phyloP scores from a whole-genome alignment of 2,113 vertebrate species.

The Caracal caracal region DNA sequence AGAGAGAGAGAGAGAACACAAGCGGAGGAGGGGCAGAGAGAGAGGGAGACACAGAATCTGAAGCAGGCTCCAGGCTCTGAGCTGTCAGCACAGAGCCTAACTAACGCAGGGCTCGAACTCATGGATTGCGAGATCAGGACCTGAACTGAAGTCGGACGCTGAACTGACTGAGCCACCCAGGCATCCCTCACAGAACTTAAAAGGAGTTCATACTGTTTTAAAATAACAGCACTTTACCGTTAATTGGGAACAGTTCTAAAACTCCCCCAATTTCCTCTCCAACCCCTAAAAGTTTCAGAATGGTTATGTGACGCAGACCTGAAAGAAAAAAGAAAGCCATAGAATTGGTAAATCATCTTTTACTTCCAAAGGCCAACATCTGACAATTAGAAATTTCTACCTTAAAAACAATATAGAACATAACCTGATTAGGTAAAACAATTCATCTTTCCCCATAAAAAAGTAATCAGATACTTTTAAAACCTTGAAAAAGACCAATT shows the following conservation, averaged over 20 bases:
- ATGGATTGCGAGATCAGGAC: too few relatives aligned
- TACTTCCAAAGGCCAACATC: not conserved
- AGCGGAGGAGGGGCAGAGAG: too few relatives aligned
- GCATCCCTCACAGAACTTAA: not conserved
- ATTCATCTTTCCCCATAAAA: slow-evolving; percentile 33
- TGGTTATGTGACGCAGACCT: slow-evolving; percentile 96
- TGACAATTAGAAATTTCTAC: not conserved
- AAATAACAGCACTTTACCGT: slow-evolving; percentile 89
- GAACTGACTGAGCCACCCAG: too few relatives aligned
- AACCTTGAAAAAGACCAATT: not conserved
- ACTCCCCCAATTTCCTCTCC: slow-evolving; percentile 92
- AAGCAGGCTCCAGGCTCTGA: too few relatives aligned
- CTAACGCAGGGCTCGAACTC: too few relatives aligned
- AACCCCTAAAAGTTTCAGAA: slow-evolving; percentile 94
- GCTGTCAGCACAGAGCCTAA: too few relatives aligned
- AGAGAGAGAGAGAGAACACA: too few relatives aligned
- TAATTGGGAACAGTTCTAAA: slow-evolving; percentile 97
- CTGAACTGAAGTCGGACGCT: too few relatives aligned
- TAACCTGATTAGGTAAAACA: not conserved
- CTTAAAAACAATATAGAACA: slow-evolving; percentile 37
- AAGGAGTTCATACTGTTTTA: not conserved
- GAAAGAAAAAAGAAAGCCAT: slow-evolving; percentile 41
- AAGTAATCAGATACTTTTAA: not conserved
- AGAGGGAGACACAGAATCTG: too few relatives aligned
- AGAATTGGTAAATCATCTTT: slow-evolving; percentile 20